Base-by-base conservation (phyloP, 2,888 invertebrate species). In the Coleophora deauratella region DNA sequence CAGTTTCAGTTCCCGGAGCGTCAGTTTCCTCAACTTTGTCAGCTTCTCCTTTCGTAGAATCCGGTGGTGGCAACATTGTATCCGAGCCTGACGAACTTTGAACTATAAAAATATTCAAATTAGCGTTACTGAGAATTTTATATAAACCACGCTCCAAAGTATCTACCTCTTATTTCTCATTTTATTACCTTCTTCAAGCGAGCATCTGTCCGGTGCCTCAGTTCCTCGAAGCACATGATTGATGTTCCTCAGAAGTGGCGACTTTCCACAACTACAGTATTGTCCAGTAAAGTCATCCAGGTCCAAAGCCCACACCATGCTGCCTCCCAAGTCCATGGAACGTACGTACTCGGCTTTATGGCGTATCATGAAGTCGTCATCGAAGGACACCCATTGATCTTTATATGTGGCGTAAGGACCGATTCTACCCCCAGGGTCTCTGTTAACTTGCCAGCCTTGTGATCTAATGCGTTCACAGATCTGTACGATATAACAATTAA, bases 371-470 rank as follows among this genome's bases (percentile, higher is more conserved):
- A 89, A 88, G 30, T 91, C 89, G 67, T 97, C 97, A 62, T 97
- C 97, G 59, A 95, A 97, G 7, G 95, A 94, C 6, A 96, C 96
- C 97, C 97, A 97, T 60, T 97, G 97, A 66, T 96, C 94, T 15
- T 91, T 87, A 44, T 87, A 78, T 51, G 91, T 92, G 0, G 96
- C 95, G 62, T 95, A 96, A 0, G 97, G 97, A 0, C 96, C 97
- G 77, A 96, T 95, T 14, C 94, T 87, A 35, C 94, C 92, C 40
- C 92, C 88, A 0, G 90, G 88, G 63, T 96, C 95, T 42, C 93
- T 88, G 0, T 92, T 89, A 7, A 94, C 91, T 31, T 88, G 88
- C 94, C 96, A 95, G 1, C 92, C 92, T 43, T 89, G 90, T 1
- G 89, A 86, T 49, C 90, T 87, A 13, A 95, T 89, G 51, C 93